These are phyloP conservation scores for Xiphorhynchus elegans DNA, from an alignment of 2,113 vertebrate species.

Conservation along the genomic window DNA sequence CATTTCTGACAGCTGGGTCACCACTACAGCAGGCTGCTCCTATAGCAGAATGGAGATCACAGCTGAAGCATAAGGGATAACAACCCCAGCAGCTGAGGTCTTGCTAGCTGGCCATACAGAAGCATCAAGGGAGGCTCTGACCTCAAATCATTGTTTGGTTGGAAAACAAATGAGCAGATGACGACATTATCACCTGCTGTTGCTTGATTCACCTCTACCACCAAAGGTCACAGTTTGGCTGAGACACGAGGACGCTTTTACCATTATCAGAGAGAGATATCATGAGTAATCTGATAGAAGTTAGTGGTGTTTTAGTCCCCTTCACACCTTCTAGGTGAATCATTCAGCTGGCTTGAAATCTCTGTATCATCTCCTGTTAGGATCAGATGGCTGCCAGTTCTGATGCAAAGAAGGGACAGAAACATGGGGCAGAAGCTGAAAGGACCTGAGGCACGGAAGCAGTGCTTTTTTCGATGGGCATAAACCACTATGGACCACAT, in stretches of 20 bases:
- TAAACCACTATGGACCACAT: background rate
- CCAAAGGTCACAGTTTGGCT: background rate
- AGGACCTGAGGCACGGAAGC: background rate
- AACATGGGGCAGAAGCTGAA: background rate
- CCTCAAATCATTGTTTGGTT: background rate
- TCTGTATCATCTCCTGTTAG: background rate
- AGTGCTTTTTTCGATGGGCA: background rate
- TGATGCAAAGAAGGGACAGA: background rate
- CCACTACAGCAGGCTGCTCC: background rate
- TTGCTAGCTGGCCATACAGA: background rate
- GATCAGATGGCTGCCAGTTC: background rate
- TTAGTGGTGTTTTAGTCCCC: background rate
- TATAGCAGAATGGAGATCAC: background rate
- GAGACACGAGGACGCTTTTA: background rate
- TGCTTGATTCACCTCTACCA: background rate
- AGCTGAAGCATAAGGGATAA: background rate
- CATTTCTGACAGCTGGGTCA: background rate
- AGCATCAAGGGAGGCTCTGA: background rate
- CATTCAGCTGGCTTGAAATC: background rate
- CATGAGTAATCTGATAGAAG: background rate
- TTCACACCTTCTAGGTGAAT: background rate
- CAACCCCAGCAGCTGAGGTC: background rate
- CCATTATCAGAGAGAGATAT: background rate
- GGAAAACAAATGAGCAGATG: background rate
- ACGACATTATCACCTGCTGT: background rate